phyloP scores from a whole-genome alignment of 2,888 invertebrate species.

The Nineta flava region DNA sequence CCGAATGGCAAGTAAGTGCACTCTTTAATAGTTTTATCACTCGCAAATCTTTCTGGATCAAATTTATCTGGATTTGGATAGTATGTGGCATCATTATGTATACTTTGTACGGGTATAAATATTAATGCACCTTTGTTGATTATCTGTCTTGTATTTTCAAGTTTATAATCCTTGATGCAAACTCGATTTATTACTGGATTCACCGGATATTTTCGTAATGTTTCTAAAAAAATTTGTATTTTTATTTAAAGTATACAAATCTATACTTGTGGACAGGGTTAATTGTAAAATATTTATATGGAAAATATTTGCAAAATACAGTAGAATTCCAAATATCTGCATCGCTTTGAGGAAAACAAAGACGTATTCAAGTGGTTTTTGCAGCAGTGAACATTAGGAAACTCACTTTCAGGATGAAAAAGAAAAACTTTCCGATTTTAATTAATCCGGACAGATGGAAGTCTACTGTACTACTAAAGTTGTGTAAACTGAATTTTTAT shows the following conservation, averaged over 20 bases:
- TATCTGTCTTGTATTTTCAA: constrained; percentile 9
- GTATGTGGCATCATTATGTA: constrained; percentile 20
- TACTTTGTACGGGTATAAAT: constrained; percentile 15
- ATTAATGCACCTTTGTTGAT: constrained; percentile 10
- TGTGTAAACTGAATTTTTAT: no score
- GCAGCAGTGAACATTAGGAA: no score
- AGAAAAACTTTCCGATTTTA: no score
- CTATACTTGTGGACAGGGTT: neutral
- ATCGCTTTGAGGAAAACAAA: no score
- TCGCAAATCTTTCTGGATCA: constrained; percentile 17
- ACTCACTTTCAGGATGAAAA: no score
- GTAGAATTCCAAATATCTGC: no score
- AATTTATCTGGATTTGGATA: constrained; percentile 20
- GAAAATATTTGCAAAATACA: no score
- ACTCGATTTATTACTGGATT: constrained; percentile 9
- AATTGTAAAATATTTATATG: no score
- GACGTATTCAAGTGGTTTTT: no score
- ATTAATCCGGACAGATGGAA: no score
- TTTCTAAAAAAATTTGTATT: constrained; percentile 11
- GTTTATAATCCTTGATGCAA: constrained; percentile 9
- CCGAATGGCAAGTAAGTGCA: constrained; percentile 16
- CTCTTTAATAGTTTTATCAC: constrained; percentile 12
- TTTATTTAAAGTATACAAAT: neutral
- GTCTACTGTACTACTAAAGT: no score
- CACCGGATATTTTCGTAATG: constrained; percentile 13